Conservation (phyloP, 2,888 invertebrate species). For the Julus scanicus region DNA sequence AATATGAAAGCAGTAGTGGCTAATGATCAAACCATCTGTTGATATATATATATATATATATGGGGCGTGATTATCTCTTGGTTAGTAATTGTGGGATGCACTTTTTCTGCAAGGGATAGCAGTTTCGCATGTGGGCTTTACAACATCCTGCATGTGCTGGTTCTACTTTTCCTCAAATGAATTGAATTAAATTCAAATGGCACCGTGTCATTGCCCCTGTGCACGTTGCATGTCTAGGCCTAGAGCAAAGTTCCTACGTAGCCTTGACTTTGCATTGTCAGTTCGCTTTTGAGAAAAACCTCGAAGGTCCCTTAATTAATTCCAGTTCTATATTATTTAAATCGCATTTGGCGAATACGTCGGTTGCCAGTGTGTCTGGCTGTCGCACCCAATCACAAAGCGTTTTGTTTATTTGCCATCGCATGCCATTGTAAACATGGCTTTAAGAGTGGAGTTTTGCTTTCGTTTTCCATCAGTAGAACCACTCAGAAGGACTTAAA, state of each 20-base stretch:
- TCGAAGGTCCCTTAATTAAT: constrained; percentile 40
- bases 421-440: constrained; percentile 15
- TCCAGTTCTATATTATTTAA: constrained; percentile 45
- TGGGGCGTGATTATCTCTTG: neutral
- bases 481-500: constrained; percentile 34
- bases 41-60: neutral
- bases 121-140: neutral
- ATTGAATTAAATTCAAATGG: constrained; percentile 18
- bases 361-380: constrained; percentile 38
- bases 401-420: constrained; percentile 10
- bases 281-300: neutral
- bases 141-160: constrained; percentile 10
- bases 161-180: constrained; percentile 34
- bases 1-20: no score
- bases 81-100: neutral
- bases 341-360: neutral
- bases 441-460: constrained; percentile 11
- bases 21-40: neutral
- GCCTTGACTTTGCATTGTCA: constrained; percentile 26
- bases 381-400: constrained; percentile 37
- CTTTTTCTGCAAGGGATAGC: neutral
- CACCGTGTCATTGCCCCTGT: constrained; percentile 21
- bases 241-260: neutral
- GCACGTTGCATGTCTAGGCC: neutral
- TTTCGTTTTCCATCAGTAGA: constrained; percentile 24